Percentiles rank a stretch among this genome's conserved stretches.
Conservation (phyloP, 2,797 vertebrate genomes). For the Xerus rutilus region DNA sequence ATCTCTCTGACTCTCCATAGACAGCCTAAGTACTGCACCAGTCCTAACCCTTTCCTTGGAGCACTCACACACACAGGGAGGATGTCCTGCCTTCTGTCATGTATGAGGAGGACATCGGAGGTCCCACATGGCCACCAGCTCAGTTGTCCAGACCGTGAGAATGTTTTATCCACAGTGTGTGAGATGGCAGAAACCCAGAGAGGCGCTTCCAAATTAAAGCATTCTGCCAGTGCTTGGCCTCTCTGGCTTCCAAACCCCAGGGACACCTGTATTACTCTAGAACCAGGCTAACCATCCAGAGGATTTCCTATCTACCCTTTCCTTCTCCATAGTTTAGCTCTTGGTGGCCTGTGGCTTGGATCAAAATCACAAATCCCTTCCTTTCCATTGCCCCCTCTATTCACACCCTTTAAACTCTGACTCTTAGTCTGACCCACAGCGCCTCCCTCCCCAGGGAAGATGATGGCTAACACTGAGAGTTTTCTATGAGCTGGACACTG, state of each 20-base stretch:
- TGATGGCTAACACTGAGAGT: neutral
- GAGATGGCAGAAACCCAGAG: neutral
- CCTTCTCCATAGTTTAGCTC: neutral
- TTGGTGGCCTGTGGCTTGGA: neutral
- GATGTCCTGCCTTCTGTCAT: neutral
- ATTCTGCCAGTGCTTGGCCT: neutral
- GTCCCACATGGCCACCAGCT: neutral
- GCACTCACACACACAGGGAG: fast-evolving
- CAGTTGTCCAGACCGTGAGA: neutral
- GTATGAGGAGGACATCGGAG: neutral
- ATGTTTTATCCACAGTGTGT: neutral
- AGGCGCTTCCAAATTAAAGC: neutral
- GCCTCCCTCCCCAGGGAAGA: neutral
- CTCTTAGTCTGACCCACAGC: neutral
- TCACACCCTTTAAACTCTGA: neutral
- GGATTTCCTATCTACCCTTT: neutral
- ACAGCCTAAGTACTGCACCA: neutral
- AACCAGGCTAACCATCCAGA: neutral
- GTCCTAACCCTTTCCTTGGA: neutral
- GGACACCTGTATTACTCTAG: neutral
- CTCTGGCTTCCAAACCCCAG: neutral
- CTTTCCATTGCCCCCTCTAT: neutral
- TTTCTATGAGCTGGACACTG: neutral
- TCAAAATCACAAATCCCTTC: neutral
- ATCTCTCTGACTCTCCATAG: neutral